Evolutionary conservation across 53 echinoderm and acorn worm genomes (phyloP).

Genomic region (Zoroaster sp.): DNA sequence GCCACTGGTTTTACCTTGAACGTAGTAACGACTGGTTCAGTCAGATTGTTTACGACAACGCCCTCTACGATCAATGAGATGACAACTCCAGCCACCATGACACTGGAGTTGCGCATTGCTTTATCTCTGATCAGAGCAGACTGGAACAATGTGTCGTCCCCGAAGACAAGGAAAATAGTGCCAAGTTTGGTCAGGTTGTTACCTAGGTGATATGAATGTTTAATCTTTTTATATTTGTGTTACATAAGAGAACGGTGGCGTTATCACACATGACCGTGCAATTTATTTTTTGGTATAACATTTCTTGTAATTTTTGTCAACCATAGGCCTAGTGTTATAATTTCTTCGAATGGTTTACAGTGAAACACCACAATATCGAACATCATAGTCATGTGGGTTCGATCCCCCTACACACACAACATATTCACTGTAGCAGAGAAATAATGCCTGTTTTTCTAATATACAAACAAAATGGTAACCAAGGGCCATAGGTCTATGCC

Average conservation of each 20-base stretch:
- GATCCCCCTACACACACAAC: too few relatives aligned
- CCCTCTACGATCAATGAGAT: conserved; percentile 43
- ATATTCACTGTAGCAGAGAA: not conserved
- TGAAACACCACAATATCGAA: too few relatives aligned
- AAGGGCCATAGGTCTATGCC: too few relatives aligned
- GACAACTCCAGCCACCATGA: conserved; percentile 26
- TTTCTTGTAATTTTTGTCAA: too few relatives aligned
- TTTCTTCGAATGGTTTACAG: too few relatives aligned
- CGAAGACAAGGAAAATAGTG: not conserved
- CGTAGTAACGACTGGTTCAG: conserved; percentile 51
- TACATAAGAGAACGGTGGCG: too few relatives aligned
- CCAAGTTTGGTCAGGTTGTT: too few relatives aligned
- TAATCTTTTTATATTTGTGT: too few relatives aligned
- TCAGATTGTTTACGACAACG: conserved; percentile 25
- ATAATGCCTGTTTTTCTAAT: not conserved
- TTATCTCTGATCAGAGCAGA: not conserved
- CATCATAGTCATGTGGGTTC: too few relatives aligned
- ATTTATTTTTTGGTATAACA: not conserved
- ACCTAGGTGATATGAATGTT: too few relatives aligned
- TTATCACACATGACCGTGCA: too few relatives aligned
- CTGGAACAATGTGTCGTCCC: not conserved
- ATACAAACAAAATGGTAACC: not conserved
- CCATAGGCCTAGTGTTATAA: too few relatives aligned
- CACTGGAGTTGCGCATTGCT: not conserved
- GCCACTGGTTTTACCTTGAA: conserved; percentile 50